A percentile compares a stretch with the other conserved stretches of the same genome.
These are phyloP conservation scores for Cygnus buccinator DNA, from an alignment of 2,113 vertebrate genomes.

Conservation along the genomic window DNA sequence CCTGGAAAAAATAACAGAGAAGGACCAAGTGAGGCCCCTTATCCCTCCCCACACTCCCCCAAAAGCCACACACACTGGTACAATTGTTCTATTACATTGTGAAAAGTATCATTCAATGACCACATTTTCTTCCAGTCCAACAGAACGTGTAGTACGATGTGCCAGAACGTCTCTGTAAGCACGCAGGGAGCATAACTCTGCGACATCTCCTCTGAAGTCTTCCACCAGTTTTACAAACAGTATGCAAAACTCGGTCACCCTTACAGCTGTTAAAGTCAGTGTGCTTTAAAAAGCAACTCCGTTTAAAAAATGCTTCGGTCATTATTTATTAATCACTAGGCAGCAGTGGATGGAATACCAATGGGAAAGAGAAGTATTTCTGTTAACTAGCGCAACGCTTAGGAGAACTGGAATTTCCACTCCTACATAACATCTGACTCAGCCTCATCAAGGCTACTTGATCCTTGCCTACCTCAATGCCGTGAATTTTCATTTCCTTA, in stretches of 20 bases:
- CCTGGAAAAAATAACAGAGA: slow-evolving; percentile 78
- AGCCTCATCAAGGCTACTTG: slow-evolving; percentile 48
- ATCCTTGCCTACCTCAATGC: slow-evolving; percentile 76
- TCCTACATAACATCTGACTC: slow-evolving; percentile 77
- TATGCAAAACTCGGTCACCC: background rate
- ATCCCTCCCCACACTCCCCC: slow-evolving; percentile 45
- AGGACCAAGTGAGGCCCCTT: slow-evolving; percentile 65
- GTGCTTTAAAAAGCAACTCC: slow-evolving; percentile 44
- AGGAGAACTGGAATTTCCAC: slow-evolving; percentile 78
- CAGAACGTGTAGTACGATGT: slow-evolving; percentile 21
- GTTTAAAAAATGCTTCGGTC: slow-evolving; percentile 2
- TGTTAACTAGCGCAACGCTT: slow-evolving; percentile 62
- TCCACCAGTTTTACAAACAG: slow-evolving; percentile 22
- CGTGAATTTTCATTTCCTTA: slow-evolving; percentile 73
- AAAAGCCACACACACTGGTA: slow-evolving; percentile 52
- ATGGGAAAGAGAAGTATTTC: slow-evolving; percentile 45
- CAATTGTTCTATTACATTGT: slow-evolving; percentile 47
- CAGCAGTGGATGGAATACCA: slow-evolving; percentile 32
- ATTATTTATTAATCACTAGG: slow-evolving; percentile 55
- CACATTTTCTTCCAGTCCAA: slow-evolving; percentile 53
- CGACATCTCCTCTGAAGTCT: slow-evolving; percentile 45
- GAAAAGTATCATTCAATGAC: slow-evolving; percentile 31
- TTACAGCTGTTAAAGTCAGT: background rate
- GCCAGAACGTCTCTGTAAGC: slow-evolving; percentile 51
- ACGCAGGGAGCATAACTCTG: slow-evolving; percentile 23